Conservation (phyloP, 1,140 invertebrate species). For the Macrobrachium rosenbergii region DNA sequence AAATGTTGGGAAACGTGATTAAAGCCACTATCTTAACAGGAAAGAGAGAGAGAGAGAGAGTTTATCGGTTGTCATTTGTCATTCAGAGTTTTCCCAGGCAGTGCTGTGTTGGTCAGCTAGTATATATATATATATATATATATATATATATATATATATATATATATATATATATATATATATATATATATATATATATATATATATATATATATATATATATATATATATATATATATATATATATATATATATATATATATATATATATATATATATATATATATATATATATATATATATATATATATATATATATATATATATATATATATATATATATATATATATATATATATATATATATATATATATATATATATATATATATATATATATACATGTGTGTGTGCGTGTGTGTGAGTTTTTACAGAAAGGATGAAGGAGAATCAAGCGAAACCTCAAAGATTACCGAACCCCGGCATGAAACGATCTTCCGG, state of each 20-base stretch:
- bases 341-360: neutral
- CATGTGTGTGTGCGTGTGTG: neutral
- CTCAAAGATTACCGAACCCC: neutral
- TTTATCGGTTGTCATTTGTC: too few species aligned
- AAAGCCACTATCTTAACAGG: too few species aligned
- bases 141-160: neutral
- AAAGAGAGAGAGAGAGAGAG: too few species aligned
- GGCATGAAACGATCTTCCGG: too few species aligned
- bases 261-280: neutral
- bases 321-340: neutral
- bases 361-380: conserved; percentile 1
- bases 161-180: neutral
- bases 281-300: neutral
- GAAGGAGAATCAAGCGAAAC: neutral
- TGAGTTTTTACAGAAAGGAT: neutral
- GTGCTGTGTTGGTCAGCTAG: too few species aligned
- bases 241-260: conserved; percentile 9
- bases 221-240: conserved; percentile 1
- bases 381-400: conserved; percentile 12
- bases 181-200: neutral
- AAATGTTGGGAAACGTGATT: too few species aligned
- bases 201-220: neutral
- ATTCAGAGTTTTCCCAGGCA: too few species aligned
- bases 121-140: neutral
- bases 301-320: neutral